A percentile compares a stretch with the other conserved stretches of the same genome.
These are phyloP conservation scores for Mormyrops attenuatus DNA, from an alignment of 2,797 vertebrate species.

Conservation along the genomic window DNA sequence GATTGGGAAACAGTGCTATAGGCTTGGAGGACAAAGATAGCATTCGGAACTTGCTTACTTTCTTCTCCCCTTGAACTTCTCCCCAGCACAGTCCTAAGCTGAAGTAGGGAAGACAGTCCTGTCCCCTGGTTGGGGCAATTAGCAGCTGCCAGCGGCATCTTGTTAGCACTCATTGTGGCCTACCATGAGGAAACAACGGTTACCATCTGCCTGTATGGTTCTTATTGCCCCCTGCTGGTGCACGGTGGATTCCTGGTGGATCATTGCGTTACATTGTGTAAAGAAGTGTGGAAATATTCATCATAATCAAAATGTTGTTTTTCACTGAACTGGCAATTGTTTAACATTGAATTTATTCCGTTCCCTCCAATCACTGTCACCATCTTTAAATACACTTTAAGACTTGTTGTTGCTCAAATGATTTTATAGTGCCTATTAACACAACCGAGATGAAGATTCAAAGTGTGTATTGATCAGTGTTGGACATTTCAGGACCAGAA, in stretches of 20 bases:
- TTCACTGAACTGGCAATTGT: neutral
- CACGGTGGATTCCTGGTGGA: neutral
- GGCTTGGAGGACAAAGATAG: neutral
- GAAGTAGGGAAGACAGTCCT: neutral
- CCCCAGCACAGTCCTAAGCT: neutral
- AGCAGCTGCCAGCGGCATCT: neutral
- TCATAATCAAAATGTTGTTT: neutral
- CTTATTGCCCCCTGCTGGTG: neutral
- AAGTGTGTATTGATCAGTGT: neutral
- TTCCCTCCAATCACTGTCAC: neutral
- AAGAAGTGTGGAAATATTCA: neutral
- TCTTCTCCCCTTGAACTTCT: neutral
- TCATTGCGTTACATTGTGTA: neutral
- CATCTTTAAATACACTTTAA: neutral
- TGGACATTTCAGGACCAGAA: neutral
- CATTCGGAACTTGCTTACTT: neutral
- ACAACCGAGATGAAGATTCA: neutral
- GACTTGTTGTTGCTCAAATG: neutral
- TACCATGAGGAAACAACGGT: neutral
- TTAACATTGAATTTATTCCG: neutral
- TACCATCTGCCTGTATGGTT: neutral
- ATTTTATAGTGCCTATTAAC: neutral
- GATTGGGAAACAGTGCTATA: neutral
- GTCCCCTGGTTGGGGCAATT: neutral
- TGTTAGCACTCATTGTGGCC: neutral